Conservation (phyloP, 2,888 invertebrate species). For the Ophion ellenae region DNA sequence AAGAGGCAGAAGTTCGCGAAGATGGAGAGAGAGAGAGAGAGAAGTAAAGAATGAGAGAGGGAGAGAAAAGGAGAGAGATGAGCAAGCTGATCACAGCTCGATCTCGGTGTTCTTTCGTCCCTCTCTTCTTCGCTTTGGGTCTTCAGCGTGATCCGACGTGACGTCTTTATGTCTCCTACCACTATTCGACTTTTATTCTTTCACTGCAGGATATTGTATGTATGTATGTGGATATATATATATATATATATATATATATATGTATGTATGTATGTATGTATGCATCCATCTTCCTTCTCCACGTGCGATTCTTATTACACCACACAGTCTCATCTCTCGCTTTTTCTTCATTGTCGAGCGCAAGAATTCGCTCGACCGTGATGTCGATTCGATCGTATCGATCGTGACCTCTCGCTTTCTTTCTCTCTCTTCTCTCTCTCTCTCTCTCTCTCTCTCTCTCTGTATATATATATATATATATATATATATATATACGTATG, state of each 20-base stretch:
- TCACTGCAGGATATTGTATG: slow-evolving; percentile 31
- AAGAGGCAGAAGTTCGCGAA: slow-evolving; percentile 27
- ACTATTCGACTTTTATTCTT: slow-evolving; percentile 64
- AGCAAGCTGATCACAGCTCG: slow-evolving; percentile 78
- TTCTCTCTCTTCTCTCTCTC: slow-evolving; percentile 7
- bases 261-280: too few species aligned
- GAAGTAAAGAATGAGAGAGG: slow-evolving; percentile 9
- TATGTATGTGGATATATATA: slow-evolving; percentile 9
- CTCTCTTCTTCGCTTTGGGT: slow-evolving; percentile 67
- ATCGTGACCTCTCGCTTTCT: slow-evolving; percentile 55
- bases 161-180: slow-evolving; percentile 72
- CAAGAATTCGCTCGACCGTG: slow-evolving; percentile 55
- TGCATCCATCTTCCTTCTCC: slow-evolving; percentile 51
- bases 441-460: slow-evolving; percentile 6
- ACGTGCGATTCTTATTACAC: slow-evolving; percentile 59
- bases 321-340: slow-evolving; percentile 49
- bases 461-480: not conserved
- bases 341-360: slow-evolving; percentile 32
- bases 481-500: not conserved
- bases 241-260: too few species aligned
- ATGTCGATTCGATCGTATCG: slow-evolving; percentile 63
- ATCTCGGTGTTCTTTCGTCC: slow-evolving; percentile 71
- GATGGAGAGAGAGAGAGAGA: slow-evolving; percentile 34
- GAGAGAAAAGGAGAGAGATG: slow-evolving; percentile 24
- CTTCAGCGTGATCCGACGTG: slow-evolving; percentile 79